Base-by-base conservation (phyloP, 1,140 invertebrate species). In the Calephelis nemesis region DNA sequence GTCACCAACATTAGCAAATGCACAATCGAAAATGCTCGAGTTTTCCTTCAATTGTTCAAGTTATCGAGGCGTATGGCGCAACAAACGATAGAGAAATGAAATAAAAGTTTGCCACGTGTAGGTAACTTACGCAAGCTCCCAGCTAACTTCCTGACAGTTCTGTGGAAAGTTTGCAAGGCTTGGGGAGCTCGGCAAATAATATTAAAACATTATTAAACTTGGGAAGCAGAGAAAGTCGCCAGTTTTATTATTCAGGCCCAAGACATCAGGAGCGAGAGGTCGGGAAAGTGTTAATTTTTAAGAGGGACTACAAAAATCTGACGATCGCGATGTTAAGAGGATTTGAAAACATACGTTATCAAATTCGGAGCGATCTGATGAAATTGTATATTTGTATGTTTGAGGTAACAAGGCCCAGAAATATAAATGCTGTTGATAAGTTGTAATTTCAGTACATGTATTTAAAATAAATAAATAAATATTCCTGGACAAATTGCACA, bases 261-360 rank as follows among this genome's bases (percentile, higher is more conserved):
- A 84, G 81, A 84, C 83, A 81, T 78, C 39, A 64, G 70, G 74
- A 79, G 80, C 70, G 73, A 69, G 72, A 72, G 69, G 75, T 74
- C 68, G 67, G 54, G 76, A 74, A 83, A 85, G 81, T 86, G 85
- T 86, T 86, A 85, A 88, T 88, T 88, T 86, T 88, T 86, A 85
- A 88, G 78, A 74, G 75, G 62, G 72, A 64, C 63, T 78, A 82
- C 80, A 79, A 83, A 81, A 81, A 82, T 83, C 76, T 78, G 69
- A 78, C 68, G 52, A 58, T 78, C 67, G 76, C 68, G 52, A 50
- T 67, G 65, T 52, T 66, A 72, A 78, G 76, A 76, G 76, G 69
- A 42, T 66, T 64, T 67, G 65, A 45, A 54, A 68, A 80, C 62
- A 77, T 45, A 79, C 75, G 67, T 68, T 1, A 6, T 12, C 9